A percentile compares a stretch with the other conserved stretches of the same genome.
Evolutionary conservation across 2,888 invertebrate species (phyloP).

Genomic region (Biston betularia): DNA sequence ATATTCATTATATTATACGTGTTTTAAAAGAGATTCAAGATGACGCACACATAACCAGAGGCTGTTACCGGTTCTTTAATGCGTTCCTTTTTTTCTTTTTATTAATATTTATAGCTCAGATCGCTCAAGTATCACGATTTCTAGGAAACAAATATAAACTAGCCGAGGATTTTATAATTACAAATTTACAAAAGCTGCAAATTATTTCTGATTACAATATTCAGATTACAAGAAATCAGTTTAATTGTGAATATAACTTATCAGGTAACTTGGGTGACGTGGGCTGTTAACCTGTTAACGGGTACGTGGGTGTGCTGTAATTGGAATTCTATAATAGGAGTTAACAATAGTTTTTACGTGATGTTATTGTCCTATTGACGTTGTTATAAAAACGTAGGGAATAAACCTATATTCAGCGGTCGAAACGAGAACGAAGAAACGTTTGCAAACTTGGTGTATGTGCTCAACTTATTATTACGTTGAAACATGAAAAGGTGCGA

Average conservation of each 20-base stretch:
- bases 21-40: conserved; percentile 62
- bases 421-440: conserved; percentile 48
- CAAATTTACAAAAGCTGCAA: background rate
- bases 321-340: conserved; percentile 20
- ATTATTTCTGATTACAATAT: conserved; percentile 4
- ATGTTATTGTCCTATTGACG: conserved; percentile 43
- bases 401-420: conserved; percentile 45
- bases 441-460: conserved; percentile 43
- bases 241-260: conserved; percentile 1
- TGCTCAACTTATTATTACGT: conserved; percentile 53
- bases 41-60: conserved; percentile 68
- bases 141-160: conserved; percentile 46
- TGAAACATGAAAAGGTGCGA: conserved; percentile 53
- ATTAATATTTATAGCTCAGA: conserved; percentile 63
- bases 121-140: conserved; percentile 57
- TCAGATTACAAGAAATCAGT: too few relatives aligned
- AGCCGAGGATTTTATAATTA: background rate
- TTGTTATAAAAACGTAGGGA: conserved; percentile 39
- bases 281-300: conserved; percentile 13
- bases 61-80: conserved; percentile 61
- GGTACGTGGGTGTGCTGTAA: conserved; percentile 9
- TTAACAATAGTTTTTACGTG: conserved; percentile 28
- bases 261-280: conserved; percentile 1
- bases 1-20: conserved; percentile 76
- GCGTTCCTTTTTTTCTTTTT: conserved; percentile 54